phyloP scores from a whole-genome alignment of 1,140 invertebrate species.

The Temnothorax nylanderi region DNA sequence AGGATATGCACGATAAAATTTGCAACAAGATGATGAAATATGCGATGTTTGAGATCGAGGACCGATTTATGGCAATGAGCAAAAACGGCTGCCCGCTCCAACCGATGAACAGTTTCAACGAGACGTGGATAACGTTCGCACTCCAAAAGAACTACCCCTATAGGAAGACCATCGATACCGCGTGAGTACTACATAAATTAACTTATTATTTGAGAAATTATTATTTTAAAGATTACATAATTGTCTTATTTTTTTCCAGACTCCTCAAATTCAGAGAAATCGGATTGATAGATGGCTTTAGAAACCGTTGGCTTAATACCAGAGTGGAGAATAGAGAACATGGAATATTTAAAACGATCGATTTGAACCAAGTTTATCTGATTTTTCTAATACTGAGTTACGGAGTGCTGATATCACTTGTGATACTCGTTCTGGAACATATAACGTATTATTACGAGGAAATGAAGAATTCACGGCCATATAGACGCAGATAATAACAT shows the following conservation, averaged over 20 bases:
- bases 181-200: constrained; percentile 59
- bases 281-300: constrained; percentile 63
- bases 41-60: constrained; percentile 63
- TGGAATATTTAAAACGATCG: constrained; percentile 56
- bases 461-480: background rate
- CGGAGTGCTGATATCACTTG: constrained; percentile 55
- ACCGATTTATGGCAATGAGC: constrained; percentile 32
- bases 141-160: constrained; percentile 55
- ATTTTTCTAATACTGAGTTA: constrained; percentile 58
- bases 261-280: constrained; percentile 69
- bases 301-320: constrained; percentile 63
- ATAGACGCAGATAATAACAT: background rate
- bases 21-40: constrained; percentile 53
- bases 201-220: background rate
- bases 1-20: constrained; percentile 40
- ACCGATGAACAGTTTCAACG: constrained; percentile 16
- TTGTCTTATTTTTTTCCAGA: constrained; percentile 19
- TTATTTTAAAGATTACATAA: background rate
- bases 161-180: constrained; percentile 66
- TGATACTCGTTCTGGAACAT: constrained; percentile 61
- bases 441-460: constrained; percentile 35
- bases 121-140: constrained; percentile 63
- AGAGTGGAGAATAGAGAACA: background rate
- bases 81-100: constrained; percentile 52
- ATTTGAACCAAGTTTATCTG: constrained; percentile 67